Base-by-base conservation (phyloP, 2,113 vertebrate genomes). In the Quiscalus mexicanus region DNA sequence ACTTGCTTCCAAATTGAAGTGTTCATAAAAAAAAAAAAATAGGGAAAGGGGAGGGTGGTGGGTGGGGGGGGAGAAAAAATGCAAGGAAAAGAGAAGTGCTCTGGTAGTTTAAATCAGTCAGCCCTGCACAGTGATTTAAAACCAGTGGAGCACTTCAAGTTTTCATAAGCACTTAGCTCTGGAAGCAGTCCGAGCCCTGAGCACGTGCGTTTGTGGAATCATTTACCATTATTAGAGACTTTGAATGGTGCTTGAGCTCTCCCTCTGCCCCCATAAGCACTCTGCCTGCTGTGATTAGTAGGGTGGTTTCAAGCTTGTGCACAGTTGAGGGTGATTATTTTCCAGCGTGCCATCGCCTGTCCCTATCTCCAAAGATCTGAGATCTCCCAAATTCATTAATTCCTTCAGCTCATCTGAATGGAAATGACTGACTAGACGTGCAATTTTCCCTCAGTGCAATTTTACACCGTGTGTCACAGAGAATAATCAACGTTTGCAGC, bases 91-190 rank as follows among this genome's bases (percentile, higher is more conserved):
- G 67, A 76, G 76, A 80, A 92, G 79, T 75, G 78, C 42, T 92
- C 58, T 49, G 52, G 75, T 85, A 86, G 91, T 94, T 96, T 96
- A 82, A 96, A 94, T 92, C 96, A 92, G 89, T 79, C 89, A 91
- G 55, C 89, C 89, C 84, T 88, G 81, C 68, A 55, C 30, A 79
- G 87, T 96, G 96, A 97, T 97, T 96, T 96, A 97, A 97, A 96
- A 96, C 92, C 84, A 55, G 91, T 49, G 81, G 90, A 96, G 95
- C 78, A 93, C 88, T 93, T 94, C 84, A 89, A 56, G 89, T 93
- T 96, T 97, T 96, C 95, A 88, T 86, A 96, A 97, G 91, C 93
- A 94, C 93, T 97, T 95, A 86, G 78, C 59, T 74, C 52, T 96
- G 92, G 95, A 95, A 95, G 84, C 89, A 55, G 59, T 91, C 84